phyloP scores from a whole-genome alignment of 2,797 vertebrate genomes.

The Gymnodraco acuticeps region DNA sequence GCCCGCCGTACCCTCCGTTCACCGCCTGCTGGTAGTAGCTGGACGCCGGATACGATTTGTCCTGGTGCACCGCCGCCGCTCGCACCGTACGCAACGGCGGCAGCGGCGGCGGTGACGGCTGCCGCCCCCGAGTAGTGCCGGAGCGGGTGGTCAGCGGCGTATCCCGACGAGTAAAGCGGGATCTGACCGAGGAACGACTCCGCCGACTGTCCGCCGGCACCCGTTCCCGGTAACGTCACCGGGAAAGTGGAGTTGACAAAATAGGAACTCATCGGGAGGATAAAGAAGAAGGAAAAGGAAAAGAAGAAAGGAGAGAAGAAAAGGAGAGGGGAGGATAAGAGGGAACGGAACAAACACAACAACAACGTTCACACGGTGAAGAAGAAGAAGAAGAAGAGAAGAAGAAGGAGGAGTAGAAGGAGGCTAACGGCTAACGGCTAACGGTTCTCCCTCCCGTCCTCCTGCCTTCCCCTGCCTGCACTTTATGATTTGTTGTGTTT shows the following conservation, averaged over 20 bases:
- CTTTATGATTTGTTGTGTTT: slow-evolving; percentile 99
- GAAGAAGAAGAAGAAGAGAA: slow-evolving; percentile 45
- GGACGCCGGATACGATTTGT: slow-evolving; percentile 77
- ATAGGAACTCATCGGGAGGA: slow-evolving; percentile 98
- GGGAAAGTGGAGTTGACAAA: slow-evolving; percentile 99
- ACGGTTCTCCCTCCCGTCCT: slow-evolving; percentile 84
- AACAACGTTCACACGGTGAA: slow-evolving; percentile 59
- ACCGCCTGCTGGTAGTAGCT: slow-evolving; percentile 92
- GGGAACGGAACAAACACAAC: slow-evolving; percentile 74
- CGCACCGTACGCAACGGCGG: slow-evolving; percentile 85
- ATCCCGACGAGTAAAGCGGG: slow-evolving; percentile 96
- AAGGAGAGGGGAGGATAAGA: slow-evolving; percentile 65
- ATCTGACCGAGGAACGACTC: slow-evolving; percentile 98
- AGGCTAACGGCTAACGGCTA: slow-evolving; percentile 76
- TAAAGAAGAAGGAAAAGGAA: slow-evolving; percentile 48
- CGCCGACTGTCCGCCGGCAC: slow-evolving; percentile 86
- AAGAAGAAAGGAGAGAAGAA: slow-evolving; percentile 33
- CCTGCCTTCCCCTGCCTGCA: slow-evolving; percentile 83
- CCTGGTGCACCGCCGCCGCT: slow-evolving; percentile 67
- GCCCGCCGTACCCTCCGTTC: slow-evolving; percentile 87
- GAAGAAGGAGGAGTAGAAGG: slow-evolving; percentile 72
- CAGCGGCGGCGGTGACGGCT: slow-evolving; percentile 87
- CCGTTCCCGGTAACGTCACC: slow-evolving; percentile 90
- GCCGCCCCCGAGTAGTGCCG: slow-evolving; percentile 91
- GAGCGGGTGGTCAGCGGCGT: slow-evolving; percentile 93